A percentile compares a stretch with the other conserved stretches of the same genome.
These are phyloP conservation scores for Falco novaeseelandiae DNA, from an alignment of 2,797 vertebrate species.

Conservation along the genomic window DNA sequence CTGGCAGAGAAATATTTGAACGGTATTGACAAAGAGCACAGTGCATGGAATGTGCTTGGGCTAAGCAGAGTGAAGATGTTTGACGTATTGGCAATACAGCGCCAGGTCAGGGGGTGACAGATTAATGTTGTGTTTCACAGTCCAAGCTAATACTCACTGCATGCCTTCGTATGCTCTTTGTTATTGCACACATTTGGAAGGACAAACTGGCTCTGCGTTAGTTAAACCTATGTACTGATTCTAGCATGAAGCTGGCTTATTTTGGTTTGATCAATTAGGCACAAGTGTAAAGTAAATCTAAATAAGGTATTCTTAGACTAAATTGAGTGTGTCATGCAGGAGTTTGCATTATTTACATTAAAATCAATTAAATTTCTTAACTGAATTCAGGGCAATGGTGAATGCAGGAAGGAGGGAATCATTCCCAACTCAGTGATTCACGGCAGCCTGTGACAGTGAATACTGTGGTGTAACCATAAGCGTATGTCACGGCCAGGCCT, in stretches of 20 bases:
- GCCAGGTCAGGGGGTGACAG: slow-evolving; percentile 65
- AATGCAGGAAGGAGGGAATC: not conserved
- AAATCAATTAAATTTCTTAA: not conserved
- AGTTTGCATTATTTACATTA: slow-evolving; percentile 6
- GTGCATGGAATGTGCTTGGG: slow-evolving; percentile 72
- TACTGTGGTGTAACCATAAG: not conserved
- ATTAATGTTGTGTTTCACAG: slow-evolving; percentile 57
- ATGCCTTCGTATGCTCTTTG: slow-evolving; percentile 26
- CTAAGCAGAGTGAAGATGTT: slow-evolving; percentile 71
- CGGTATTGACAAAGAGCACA: slow-evolving; percentile 76
- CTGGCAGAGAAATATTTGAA: slow-evolving; percentile 54
- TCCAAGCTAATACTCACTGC: slow-evolving; percentile 52
- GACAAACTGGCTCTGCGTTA: not conserved
- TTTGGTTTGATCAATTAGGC: not conserved
- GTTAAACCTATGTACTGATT: not conserved
- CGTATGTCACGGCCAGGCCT: rapidly evolving
- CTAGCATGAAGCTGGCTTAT: not conserved
- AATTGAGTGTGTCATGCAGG: not conserved
- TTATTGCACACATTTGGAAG: not conserved
- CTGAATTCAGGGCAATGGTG: not conserved
- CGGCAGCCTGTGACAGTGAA: not conserved
- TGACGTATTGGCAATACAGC: slow-evolving; percentile 74
- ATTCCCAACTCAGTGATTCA: not conserved
- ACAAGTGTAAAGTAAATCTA: not conserved
- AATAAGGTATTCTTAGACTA: not conserved